These are phyloP conservation scores for Galeopsomyia nigrocyanea DNA, from an alignment of 2,888 invertebrate genomes.

Conservation along the genomic window DNA sequence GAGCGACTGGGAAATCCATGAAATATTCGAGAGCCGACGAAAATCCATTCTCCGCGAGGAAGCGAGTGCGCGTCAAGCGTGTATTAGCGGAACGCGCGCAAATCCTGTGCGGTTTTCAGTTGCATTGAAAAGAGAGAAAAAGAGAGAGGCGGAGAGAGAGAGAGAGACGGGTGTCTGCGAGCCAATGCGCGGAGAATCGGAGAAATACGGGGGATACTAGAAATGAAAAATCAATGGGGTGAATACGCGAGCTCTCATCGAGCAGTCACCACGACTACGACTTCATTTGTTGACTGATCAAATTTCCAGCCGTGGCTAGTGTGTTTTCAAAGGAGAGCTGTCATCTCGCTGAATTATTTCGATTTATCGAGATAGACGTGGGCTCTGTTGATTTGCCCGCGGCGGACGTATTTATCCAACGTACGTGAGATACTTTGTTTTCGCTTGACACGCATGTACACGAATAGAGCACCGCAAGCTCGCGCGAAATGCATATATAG, in stretches of 20 bases:
- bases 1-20: slow-evolving; percentile 22
- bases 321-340: no score
- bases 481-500: no score
- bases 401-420: no score
- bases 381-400: no score
- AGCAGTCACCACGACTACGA: no score
- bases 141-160: slow-evolving; percentile 1
- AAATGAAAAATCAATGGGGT: slow-evolving; percentile 21
- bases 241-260: not conserved
- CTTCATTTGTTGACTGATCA: no score
- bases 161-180: not conserved
- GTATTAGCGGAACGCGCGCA: slow-evolving; percentile 26
- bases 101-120: slow-evolving; percentile 23
- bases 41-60: slow-evolving; percentile 23
- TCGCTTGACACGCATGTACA: no score
- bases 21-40: slow-evolving; percentile 34
- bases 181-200: slow-evolving; percentile 4
- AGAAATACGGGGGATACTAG: not conserved
- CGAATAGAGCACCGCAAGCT: no score
- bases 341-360: no score
- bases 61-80: not conserved
- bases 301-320: no score
- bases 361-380: no score
- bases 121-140: slow-evolving; percentile 4
- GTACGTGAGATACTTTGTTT: no score